Base-by-base conservation (phyloP, 1,140 invertebrate genomes). In the Drosophila pallidifrons region DNA sequence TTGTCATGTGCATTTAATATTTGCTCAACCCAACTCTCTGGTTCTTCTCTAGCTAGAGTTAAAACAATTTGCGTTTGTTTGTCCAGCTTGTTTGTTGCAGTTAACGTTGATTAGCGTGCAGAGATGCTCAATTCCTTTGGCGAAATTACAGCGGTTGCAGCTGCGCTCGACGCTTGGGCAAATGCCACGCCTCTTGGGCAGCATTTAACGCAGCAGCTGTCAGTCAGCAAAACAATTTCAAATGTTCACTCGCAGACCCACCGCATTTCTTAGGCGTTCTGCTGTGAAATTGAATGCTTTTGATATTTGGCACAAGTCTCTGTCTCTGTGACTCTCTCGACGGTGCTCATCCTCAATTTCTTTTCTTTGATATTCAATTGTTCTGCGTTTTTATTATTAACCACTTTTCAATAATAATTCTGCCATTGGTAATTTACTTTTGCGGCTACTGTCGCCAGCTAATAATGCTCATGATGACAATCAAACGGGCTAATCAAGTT, bases 1-100 rank as follows among this genome's bases (percentile, higher is more conserved):
- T 87, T 87, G 83, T 87, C 83, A 87, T 88, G 85, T 80, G 77
- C 83, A 89, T 83, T 88, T 88, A 87, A 87, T 87, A 87, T 87
- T 87, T 76, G 77, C 55, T 54, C 57, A 71, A 30, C 52, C 25
- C 20, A 51, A 47, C 20, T 35, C 45, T 25, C 20, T 25, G 20
- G 3, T 25, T 25, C 20, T 25, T 0, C 6, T 46, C 51, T 30
- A 63, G 61, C 60, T 47, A n/a, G 10, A n/a, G 45, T 11, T 45
- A 88, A 87, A 87, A 88, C 80, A 87, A 87, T 87, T 87, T 87
- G 63, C 80, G 85, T 87, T 87, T 87, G 83, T 87, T 87, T 87
- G 85, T 88, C 83, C 85, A 87, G 77, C 83, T 87, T 83, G 83
- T 87, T 87, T 87, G 83, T 87, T 88, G 83, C 83, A 89, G 80